These are phyloP conservation scores for Cranoglanis bouderius DNA, from an alignment of 2,113 vertebrate genomes.

Conservation along the genomic window DNA sequence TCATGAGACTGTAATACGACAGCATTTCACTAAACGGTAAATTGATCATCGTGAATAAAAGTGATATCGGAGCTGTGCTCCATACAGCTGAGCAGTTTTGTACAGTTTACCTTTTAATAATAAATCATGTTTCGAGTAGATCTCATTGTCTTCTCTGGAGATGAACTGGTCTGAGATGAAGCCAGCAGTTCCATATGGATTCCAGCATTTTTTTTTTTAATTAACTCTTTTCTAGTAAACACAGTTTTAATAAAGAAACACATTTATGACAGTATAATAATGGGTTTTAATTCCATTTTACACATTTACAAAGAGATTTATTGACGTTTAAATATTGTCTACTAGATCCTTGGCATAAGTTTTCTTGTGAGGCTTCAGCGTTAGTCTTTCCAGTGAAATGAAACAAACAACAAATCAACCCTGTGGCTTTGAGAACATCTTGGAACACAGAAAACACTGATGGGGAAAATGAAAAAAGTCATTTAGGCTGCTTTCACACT, in stretches of 20 bases:
- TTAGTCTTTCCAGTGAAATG: constrained; percentile 38
- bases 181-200: not conserved
- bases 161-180: not conserved
- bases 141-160: not conserved
- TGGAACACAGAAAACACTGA: constrained; percentile 7
- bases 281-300: not conserved
- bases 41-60: constrained; percentile 49
- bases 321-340: constrained; percentile 62
- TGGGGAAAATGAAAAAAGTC: too few species aligned
- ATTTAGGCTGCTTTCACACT: not conserved
- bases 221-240: not conserved
- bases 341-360: constrained; percentile 63
- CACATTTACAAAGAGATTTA: constrained; percentile 60
- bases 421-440: not conserved
- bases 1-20: not conserved
- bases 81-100: not conserved
- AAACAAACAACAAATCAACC: not conserved
- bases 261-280: not conserved
- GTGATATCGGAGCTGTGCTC: constrained; percentile 62
- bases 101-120: constrained; percentile 52
- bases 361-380: constrained; percentile 47
- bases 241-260: not conserved
- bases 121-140: constrained; percentile 15
- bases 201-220: not conserved
- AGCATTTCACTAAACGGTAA: not conserved